phyloP scores from a whole-genome alignment of 2,113 vertebrate species.

The Paratilapia polleni region DNA sequence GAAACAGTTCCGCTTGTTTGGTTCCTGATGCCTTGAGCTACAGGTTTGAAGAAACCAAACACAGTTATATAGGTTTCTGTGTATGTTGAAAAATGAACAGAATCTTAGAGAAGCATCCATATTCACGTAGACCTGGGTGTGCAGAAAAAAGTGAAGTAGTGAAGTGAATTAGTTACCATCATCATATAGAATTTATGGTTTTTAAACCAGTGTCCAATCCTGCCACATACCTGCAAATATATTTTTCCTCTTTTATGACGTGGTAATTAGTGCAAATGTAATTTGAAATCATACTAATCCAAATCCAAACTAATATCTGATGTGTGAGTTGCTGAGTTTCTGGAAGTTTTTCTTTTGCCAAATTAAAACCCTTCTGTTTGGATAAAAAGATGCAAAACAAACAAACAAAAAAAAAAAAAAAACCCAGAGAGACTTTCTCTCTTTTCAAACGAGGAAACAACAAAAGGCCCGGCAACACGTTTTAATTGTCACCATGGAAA shows the following conservation, averaged over 20 bases:
- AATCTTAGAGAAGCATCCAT: background rate
- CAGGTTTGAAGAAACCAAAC: background rate
- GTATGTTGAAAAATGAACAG: background rate
- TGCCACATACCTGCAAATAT: too few species aligned
- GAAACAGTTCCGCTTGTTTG: background rate
- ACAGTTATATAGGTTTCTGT: background rate
- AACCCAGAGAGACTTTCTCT: conserved; percentile 59
- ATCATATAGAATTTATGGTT: background rate
- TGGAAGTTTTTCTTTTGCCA: conserved; percentile 62
- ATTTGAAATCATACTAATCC: background rate
- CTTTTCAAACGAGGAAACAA: conserved; percentile 87
- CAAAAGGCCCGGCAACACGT: conserved; percentile 93
- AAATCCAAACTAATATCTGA: background rate
- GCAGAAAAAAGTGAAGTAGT: background rate
- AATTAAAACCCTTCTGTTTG: conserved; percentile 77
- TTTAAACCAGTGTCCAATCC: too few species aligned
- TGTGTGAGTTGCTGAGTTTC: conserved; percentile 15
- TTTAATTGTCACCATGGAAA: conserved; percentile 98
- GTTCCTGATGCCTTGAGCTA: too few species aligned
- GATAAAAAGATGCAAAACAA: background rate
- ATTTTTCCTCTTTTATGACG: background rate
- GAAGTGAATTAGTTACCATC: background rate
- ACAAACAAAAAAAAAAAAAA: conserved; percentile 16
- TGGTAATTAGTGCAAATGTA: background rate
- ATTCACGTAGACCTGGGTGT: background rate